A percentile compares a stretch with the other conserved stretches of the same genome.
These are phyloP conservation scores for Thrips palmi DNA, from an alignment of 1,140 invertebrate genomes.

Conservation along the genomic window DNA sequence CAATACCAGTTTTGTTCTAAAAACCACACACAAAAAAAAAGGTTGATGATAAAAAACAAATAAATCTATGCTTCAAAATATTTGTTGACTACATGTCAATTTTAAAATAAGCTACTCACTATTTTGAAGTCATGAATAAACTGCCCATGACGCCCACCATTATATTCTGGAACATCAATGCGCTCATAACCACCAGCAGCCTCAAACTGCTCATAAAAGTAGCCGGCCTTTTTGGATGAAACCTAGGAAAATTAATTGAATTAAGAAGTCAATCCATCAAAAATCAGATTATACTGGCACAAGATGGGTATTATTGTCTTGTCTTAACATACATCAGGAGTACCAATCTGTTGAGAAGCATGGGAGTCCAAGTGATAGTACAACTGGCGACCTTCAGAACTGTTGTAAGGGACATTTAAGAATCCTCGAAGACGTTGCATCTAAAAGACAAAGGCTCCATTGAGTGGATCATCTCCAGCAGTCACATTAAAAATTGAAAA, in stretches of 20 bases:
- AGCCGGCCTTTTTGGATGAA: constrained; percentile 20
- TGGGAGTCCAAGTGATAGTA: constrained; percentile 3
- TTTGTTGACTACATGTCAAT: not conserved
- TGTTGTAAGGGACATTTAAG: too few relatives aligned
- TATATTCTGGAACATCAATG: constrained; percentile 63
- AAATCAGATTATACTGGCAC: constrained; percentile 9
- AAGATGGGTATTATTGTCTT: too few relatives aligned
- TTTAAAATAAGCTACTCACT: constrained; percentile 24
- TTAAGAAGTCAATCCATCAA: not conserved
- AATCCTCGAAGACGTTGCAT: constrained; percentile 3
- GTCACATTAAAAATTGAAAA: not conserved
- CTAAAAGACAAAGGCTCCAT: constrained; percentile 6
- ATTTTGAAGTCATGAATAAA: constrained; percentile 80
- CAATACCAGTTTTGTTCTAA: constrained; percentile 64
- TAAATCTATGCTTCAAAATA: constrained; percentile 3
- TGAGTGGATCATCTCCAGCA: constrained; percentile 1
- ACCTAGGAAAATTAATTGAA: constrained; percentile 11
- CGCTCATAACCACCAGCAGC: constrained; percentile 45
- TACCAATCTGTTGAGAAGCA: constrained; percentile 7
- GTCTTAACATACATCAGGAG: too few relatives aligned
- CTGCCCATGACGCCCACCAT: constrained; percentile 50
- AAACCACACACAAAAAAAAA: constrained; percentile 15
- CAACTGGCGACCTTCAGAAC: constrained; percentile 5
- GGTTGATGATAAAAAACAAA: constrained; percentile 1
- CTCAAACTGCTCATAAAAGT: constrained; percentile 59